phyloP scores from a whole-genome alignment of 2,888 invertebrate species.

The Aelia acuminata region DNA sequence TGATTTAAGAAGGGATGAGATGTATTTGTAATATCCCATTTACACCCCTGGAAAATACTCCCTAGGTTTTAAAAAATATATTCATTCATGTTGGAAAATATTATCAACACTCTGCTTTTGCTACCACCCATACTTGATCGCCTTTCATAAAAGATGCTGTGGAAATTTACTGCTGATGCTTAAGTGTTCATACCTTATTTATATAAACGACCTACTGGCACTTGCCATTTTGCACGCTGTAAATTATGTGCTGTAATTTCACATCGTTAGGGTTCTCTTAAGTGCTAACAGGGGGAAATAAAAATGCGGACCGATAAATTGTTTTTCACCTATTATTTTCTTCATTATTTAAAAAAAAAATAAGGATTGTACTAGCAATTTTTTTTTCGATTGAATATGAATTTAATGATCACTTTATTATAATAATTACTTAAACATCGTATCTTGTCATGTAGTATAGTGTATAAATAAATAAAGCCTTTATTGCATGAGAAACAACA shows the following conservation, averaged over 20 bases:
- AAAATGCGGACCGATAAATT: neutral
- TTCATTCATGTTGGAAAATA: too few species aligned
- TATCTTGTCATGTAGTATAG: too few species aligned
- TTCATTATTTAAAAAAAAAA: too few species aligned
- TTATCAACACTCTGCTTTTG: neutral
- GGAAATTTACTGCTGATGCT: neutral
- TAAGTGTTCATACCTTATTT: neutral
- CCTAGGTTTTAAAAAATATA: too few species aligned
- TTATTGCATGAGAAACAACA: too few species aligned
- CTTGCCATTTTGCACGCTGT: neutral
- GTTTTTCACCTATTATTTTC: neutral
- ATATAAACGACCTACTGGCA: neutral
- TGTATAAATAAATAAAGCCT: too few species aligned
- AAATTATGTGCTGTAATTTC: neutral
- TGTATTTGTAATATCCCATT: too few species aligned
- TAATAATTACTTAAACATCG: too few species aligned
- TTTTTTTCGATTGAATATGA: too few species aligned
- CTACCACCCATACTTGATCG: neutral
- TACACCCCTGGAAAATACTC: neutral
- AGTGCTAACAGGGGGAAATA: neutral
- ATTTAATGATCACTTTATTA: too few species aligned
- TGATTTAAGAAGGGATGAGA: too few species aligned
- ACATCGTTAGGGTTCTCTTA: neutral
- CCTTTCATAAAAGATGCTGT: neutral
- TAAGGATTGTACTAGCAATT: too few species aligned